These are phyloP conservation scores for Lepidotrigona ventralis DNA, from an alignment of 1,140 invertebrate genomes.

Conservation along the genomic window DNA sequence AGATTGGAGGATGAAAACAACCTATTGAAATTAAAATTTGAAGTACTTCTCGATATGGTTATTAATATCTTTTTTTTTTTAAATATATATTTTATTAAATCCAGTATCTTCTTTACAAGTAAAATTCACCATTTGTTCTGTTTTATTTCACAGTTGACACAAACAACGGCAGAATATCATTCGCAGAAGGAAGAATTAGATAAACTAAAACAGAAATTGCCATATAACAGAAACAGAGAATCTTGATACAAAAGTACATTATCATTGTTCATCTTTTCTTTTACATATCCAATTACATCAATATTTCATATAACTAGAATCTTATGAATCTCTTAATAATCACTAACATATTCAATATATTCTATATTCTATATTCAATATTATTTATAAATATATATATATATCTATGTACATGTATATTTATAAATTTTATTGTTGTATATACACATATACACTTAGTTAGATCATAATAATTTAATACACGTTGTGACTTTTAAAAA, in stretches of 20 bases:
- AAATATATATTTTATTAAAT: neutral
- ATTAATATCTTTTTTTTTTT: slow-evolving; percentile 10
- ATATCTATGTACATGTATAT: neutral
- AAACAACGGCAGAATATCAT: slow-evolving; percentile 85
- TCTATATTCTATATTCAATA: no score
- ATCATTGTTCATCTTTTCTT: neutral
- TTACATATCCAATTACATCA: neutral
- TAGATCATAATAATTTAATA: neutral
- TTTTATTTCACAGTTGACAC: slow-evolving; percentile 81
- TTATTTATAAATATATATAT: neutral
- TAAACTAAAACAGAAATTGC: slow-evolving; percentile 67
- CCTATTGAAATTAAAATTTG: slow-evolving; percentile 86
- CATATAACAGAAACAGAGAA: slow-evolving; percentile 55
- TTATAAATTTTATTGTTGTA: neutral
- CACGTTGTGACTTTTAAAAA: neutral
- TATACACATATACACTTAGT: neutral
- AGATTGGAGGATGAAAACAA: slow-evolving; percentile 88
- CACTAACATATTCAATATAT: neutral
- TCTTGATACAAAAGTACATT: slow-evolving; percentile 32
- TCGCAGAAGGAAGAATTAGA: slow-evolving; percentile 79
- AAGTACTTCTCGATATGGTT: slow-evolving; percentile 88
- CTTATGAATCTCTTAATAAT: no score
- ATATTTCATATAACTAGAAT: neutral
- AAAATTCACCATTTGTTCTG: neutral
- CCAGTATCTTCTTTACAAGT: neutral